Base-by-base conservation (phyloP, 2,888 invertebrate species). In the Cynaeus angustus region DNA sequence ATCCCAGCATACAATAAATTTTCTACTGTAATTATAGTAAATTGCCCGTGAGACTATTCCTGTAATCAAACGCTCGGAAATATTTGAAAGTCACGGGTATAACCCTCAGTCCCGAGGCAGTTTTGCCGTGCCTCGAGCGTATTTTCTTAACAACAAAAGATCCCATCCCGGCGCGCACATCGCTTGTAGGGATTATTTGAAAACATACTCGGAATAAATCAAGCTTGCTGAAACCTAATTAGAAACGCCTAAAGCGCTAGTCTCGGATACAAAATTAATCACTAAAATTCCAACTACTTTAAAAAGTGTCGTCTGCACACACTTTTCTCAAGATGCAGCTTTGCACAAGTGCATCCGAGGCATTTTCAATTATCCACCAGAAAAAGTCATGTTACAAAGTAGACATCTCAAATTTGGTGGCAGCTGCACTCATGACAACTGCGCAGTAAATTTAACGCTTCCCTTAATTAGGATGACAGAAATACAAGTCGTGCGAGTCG, bases 141-240 rank as follows among this genome's bases (percentile, higher is more conserved):
- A 64, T 65, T 71, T 68, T 65, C 67, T 62, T 67, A 66, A 67
- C 71, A 69, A 69, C 69, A 71, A 71, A 71, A 71, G 71, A 68
- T 68, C 68, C 50, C 70, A 52, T 70, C 62, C 59, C 48, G 46
- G 13, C 56, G 59, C 62, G 33, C 37, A 58, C 50, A 52, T 61
- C 37, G 71, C 71, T 71, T 14, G 45, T 68, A 58, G 71, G 67
- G 71, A 68, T 68, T 71, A 71, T 71, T 71, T 68, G 71, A 71
- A 71, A 71, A 71, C 71, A 71, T 71, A 71, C 71, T 68, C 67
- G 26, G 68, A 64, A 71, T 71, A 71, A 71, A 71, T 71, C 67
- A 71, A 64, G 67, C 71, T 65, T 52, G 71, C 71, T 71, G 67
- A 71, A 71, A 68, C 64, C 71, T 71, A 71, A 71, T 71, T 71